phyloP scores from a whole-genome alignment of 1,140 invertebrate species.

The Anastrepha obliqua region DNA sequence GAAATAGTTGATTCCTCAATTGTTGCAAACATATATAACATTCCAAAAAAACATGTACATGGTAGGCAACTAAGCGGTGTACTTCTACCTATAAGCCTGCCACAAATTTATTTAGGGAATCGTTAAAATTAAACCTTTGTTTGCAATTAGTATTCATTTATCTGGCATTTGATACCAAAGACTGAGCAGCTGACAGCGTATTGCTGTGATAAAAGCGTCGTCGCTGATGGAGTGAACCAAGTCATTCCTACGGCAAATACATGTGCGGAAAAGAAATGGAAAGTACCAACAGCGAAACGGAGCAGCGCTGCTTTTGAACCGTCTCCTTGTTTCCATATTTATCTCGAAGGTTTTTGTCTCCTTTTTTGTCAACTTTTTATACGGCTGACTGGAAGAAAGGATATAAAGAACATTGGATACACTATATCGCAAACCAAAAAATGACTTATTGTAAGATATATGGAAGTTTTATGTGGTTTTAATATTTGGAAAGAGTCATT shows the following conservation, averaged over 20 bases:
- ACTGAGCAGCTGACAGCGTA: conserved; percentile 6
- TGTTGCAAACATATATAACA: too few species aligned
- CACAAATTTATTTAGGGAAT: neutral
- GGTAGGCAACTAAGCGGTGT: too few species aligned
- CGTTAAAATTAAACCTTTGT: neutral
- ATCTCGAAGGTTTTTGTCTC: conserved; percentile 54
- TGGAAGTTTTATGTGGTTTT: neutral
- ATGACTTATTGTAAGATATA: neutral
- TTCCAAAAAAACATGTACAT: too few species aligned
- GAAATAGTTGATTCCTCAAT: neutral
- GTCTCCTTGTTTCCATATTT: conserved; percentile 54
- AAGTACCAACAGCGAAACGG: conserved; percentile 16
- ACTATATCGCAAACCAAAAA: conserved; percentile 23
- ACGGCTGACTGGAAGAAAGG: conserved; percentile 41
- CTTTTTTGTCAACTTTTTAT: conserved; percentile 42
- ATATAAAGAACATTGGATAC: conserved; percentile 42
- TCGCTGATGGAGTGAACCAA: neutral
- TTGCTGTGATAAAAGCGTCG: conserved; percentile 17
- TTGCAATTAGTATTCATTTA: neutral
- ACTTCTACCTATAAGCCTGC: neutral
- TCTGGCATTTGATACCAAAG: neutral
- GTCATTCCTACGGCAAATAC: neutral
- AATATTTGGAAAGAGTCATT: neutral
- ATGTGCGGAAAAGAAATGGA: conserved; percentile 52
- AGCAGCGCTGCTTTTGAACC: conserved; percentile 30